Percentiles rank a stretch among this genome's conserved stretches.
Conservation (phyloP, 2,888 invertebrate genomes). For the Drosophila barbarae region DNA sequence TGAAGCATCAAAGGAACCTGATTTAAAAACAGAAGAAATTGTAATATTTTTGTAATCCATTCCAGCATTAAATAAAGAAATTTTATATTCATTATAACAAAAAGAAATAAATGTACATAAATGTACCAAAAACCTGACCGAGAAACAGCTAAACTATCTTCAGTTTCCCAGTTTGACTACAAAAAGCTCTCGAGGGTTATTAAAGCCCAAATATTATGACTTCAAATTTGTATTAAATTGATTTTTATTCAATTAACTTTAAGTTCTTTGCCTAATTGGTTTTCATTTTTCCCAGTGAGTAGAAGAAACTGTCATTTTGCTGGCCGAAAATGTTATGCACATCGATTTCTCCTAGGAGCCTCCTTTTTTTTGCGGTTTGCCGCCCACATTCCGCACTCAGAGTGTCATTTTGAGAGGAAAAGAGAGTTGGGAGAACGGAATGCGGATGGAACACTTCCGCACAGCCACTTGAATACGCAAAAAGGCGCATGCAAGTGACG, state of each 20-base stretch:
- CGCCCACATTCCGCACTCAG: conserved; percentile 35
- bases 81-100: neutral
- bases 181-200: no score
- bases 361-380: conserved; percentile 54
- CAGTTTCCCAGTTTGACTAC: neutral
- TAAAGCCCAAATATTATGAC: neutral
- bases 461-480: conserved; percentile 70
- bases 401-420: conserved; percentile 58
- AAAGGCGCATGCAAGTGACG: conserved; percentile 73
- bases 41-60: neutral
- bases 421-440: neutral
- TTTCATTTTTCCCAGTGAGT: conserved; percentile 6
- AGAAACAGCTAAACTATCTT: neutral
- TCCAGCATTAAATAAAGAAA: no score
- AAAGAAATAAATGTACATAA: neutral
- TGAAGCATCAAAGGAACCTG: neutral
- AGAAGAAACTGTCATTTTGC: neutral
- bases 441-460: conserved; percentile 55
- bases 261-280: neutral
- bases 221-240: no score
- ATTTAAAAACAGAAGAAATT: neutral
- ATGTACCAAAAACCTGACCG: neutral
- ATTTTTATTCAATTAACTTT: neutral
- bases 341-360: conserved; percentile 51
- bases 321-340: conserved; percentile 38